Evolutionary conservation across 2,113 vertebrate genomes (phyloP).

Genomic region (Triplophysa rosa): DNA sequence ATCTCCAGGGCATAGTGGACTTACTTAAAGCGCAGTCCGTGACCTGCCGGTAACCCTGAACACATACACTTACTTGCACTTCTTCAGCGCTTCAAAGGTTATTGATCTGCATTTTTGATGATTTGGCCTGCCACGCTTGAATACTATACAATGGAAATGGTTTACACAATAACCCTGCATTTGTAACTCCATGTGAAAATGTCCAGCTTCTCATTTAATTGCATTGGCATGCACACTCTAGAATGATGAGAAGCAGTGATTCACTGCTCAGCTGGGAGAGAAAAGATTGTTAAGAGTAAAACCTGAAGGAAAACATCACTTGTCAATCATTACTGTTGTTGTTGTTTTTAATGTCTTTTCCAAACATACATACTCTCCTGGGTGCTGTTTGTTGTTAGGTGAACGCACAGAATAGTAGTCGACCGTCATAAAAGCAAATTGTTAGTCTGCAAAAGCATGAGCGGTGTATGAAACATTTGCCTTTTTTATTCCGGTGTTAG

Average conservation of each 20-base stretch:
- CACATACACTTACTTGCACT: slow-evolving; percentile 2
- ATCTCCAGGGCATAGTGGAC: slow-evolving; percentile 47
- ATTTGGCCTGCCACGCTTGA: background rate
- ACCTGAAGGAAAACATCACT: slow-evolving; percentile 40
- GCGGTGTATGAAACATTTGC: slow-evolving; percentile 35
- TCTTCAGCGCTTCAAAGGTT: background rate
- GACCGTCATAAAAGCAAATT: slow-evolving; percentile 44
- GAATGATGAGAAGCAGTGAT: too few relatives aligned
- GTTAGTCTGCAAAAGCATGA: slow-evolving; percentile 38
- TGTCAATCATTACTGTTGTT: slow-evolving; percentile 52
- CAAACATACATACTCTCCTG: slow-evolving; percentile 44
- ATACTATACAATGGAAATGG: background rate
- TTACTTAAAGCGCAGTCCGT: slow-evolving; percentile 9
- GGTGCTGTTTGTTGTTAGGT: slow-evolving; percentile 40
- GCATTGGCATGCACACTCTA: background rate
- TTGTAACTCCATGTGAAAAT: background rate
- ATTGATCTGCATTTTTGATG: slow-evolving; percentile 5
- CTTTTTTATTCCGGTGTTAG: slow-evolving; percentile 41
- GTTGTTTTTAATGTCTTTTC: slow-evolving; percentile 30
- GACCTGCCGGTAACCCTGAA: slow-evolving; percentile 43
- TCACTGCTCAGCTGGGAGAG: slow-evolving; percentile 27
- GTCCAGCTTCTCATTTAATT: background rate
- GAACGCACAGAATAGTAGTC: slow-evolving; percentile 55
- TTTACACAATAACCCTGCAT: background rate
- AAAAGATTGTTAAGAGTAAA: slow-evolving; percentile 40